Percentiles rank a stretch among this genome's conserved stretches.
These are phyloP conservation scores for Enoplosus armatus DNA, from an alignment of 2,797 vertebrate genomes.

Conservation along the genomic window DNA sequence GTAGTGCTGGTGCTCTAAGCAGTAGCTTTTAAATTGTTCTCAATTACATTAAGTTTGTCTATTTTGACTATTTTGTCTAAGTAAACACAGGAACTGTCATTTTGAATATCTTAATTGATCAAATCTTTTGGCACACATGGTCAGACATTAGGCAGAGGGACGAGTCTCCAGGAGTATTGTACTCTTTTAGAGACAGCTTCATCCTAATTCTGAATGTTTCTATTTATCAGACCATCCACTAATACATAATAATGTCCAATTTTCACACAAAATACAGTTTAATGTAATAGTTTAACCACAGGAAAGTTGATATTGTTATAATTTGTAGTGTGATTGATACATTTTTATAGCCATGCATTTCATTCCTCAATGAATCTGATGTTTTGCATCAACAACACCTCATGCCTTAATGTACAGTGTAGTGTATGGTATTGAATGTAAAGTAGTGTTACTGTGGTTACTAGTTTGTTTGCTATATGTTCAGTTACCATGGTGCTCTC, in stretches of 20 bases:
- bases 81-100: slow-evolving; percentile 37
- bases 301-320: slow-evolving; percentile 40
- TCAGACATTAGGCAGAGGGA: slow-evolving; percentile 27
- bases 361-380: slow-evolving; percentile 76
- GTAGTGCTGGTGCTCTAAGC: slow-evolving; percentile 63
- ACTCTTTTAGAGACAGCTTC: slow-evolving; percentile 27
- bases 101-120: slow-evolving; percentile 25
- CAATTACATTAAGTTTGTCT: slow-evolving; percentile 22
- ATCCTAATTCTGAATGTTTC: slow-evolving; percentile 42
- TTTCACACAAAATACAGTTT: slow-evolving; percentile 24
- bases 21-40: slow-evolving; percentile 58
- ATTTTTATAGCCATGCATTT: slow-evolving; percentile 65
- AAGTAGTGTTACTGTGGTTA: slow-evolving; percentile 73
- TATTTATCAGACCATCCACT: slow-evolving; percentile 11
- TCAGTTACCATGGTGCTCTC: slow-evolving; percentile 78
- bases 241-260: slow-evolving; percentile 17
- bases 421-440: slow-evolving; percentile 79
- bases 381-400: slow-evolving; percentile 81
- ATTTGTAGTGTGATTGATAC: slow-evolving; percentile 52
- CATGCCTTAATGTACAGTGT: slow-evolving; percentile 89
- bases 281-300: slow-evolving; percentile 29
- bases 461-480: slow-evolving; percentile 70
- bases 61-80: too few species aligned
- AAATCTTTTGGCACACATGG: slow-evolving; percentile 34
- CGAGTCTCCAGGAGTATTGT: slow-evolving; percentile 5